Percentiles rank a stretch among this genome's conserved stretches.
These are phyloP conservation scores for Eulemur macaco DNA, from an alignment of 2,113 vertebrate genomes.

Conservation along the genomic window DNA sequence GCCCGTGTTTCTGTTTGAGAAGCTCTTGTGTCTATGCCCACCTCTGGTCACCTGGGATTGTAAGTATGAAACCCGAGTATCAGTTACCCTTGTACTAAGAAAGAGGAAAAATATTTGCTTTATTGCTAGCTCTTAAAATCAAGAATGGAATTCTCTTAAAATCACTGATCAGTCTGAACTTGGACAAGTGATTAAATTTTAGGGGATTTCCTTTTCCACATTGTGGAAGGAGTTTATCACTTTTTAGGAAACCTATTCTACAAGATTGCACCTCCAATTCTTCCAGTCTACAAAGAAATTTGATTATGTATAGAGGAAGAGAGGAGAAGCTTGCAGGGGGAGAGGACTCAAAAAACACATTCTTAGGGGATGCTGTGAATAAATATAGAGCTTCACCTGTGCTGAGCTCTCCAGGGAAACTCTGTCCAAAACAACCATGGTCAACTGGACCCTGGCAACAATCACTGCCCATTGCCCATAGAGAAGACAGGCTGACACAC, in stretches of 20 bases:
- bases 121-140: neutral
- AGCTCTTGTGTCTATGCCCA: neutral
- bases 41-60: neutral
- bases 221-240: neutral
- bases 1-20: neutral
- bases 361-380: neutral
- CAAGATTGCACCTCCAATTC: neutral
- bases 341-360: neutral
- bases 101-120: neutral
- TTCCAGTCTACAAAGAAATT: neutral
- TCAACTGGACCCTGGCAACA: neutral
- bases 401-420: neutral
- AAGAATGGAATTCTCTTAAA: slow-evolving; percentile 13
- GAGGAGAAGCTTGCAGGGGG: neutral
- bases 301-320: neutral
- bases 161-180: neutral
- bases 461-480: neutral
- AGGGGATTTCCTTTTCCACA: neutral
- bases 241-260: neutral
- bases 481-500: neutral
- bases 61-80: neutral
- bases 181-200: neutral
- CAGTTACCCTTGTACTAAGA: neutral
- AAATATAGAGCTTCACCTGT: neutral
- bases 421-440: neutral